Conservation (phyloP, 2,888 invertebrate species). For the Matsumyia berberina region DNA sequence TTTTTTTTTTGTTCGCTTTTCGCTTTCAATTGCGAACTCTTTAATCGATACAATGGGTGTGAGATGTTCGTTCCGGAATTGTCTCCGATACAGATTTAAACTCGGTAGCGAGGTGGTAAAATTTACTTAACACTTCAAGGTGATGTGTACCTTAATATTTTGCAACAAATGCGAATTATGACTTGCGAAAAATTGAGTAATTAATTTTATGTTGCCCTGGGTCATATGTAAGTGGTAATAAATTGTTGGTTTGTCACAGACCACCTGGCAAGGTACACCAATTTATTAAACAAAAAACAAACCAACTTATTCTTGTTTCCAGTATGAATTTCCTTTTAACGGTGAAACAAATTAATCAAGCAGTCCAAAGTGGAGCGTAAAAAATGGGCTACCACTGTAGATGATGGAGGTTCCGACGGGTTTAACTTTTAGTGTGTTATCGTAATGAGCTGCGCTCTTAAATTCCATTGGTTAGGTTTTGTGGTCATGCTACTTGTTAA, state of each 20-base stretch:
- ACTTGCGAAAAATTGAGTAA: conserved; percentile 8
- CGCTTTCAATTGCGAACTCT: conserved; percentile 29
- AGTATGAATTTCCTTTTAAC: conserved; percentile 8
- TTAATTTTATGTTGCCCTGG: conserved; percentile 19
- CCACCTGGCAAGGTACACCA: conserved; percentile 15
- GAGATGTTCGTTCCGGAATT: neutral
- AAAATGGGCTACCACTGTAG: conserved; percentile 20
- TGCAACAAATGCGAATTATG: conserved; percentile 27
- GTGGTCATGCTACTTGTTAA: conserved; percentile 30
- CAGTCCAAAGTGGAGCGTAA: neutral
- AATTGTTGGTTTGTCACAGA: conserved; percentile 10
- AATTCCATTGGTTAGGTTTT: conserved; percentile 5
- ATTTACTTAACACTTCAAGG: conserved; percentile 22
- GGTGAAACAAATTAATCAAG: conserved; percentile 41
- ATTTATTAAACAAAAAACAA: neutral
- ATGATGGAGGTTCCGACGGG: conserved; percentile 10
- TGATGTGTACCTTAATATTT: conserved; percentile 17
- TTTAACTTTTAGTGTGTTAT: neutral
- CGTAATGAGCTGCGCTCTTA: conserved; percentile 15
- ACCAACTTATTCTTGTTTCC: neutral
- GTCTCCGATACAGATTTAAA: neutral
- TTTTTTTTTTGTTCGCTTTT: conserved; percentile 20
- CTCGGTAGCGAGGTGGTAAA: too few species aligned
- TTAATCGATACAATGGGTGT: conserved; percentile 33
- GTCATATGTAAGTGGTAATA: conserved; percentile 13